Evolutionary conservation across 2,113 vertebrate genomes (phyloP), one percentile per base, ranked within the genome.

Genomic region (Apaloderma vittatum): DNA sequence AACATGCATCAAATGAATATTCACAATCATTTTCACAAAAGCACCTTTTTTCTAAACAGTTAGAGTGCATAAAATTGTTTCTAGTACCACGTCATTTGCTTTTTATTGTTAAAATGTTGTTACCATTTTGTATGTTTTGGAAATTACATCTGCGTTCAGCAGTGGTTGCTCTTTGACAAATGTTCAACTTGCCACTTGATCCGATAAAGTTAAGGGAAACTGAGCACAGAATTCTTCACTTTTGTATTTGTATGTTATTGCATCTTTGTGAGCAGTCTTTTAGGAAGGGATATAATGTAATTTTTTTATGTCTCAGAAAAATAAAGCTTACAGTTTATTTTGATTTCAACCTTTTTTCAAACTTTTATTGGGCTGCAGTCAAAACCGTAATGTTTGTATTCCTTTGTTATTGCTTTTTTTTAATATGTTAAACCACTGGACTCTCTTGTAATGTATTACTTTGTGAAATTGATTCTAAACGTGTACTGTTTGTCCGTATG

Each of bases 361-460:
- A 94, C 61, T 96, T 97, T 63, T 90, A 76, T 95, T 97, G 95
- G 96, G 86, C 95, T 98, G 81, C 93, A 93, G 71, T 95, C 88
- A 67, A 97, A 97, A 88, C 78, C 9, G 59, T 95, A 95, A 76
- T 96, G 94, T 97, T 97, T 97, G 77, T 97, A 97, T 96, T 97
- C 93, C 63, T 96, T 97, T 96, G 71, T 79, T 96, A 87, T 10
- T 96, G 90, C 91, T 95, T 97, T 98, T 40, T 94, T 97, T 96
- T 84, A 70, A 94, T 91, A 70, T 97, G 97, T 98, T 97, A 96
- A 98, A 94, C 96, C 97, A 97, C 97, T 98, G 97, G 97, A 97
- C 93, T 97, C 67, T 86, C 96, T 89, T 98, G 97, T 87, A 96
- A 92, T 91, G 86, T 95, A 97, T 97, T 94, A 86, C 84, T 98